Evolutionary conservation across 2,113 vertebrate genomes (phyloP), one percentile per base, ranked within the genome.

Genomic region (Campylomormyrus numenius): DNA sequence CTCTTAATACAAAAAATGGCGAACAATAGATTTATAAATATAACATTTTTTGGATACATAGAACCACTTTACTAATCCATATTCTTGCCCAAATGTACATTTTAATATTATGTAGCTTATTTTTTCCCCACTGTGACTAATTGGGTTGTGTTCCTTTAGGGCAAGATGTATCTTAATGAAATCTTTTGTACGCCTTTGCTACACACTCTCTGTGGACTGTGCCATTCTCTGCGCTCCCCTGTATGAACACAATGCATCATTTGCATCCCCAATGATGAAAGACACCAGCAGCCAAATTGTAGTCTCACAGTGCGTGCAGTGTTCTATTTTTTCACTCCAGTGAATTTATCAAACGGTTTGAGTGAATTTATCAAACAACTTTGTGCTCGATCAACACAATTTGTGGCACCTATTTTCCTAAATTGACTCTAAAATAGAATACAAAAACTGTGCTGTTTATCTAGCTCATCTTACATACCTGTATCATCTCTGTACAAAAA

Each of bases 121-220:
- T 88, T 88, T n/a, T 39, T 11, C 19, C n/a, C 31, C 31, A 80
- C 87, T 53, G 74, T 88, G 50, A 85, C 83, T 62, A 89, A 85
- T 89, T 89, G 21, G 52, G 35, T 84, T 84, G 49, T 53, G 48
- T 83, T 89, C 50, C 80, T 85, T 85, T 49, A 42, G 80, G 89
- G 80, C n/a, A 89, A 31, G n/a, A 62, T 89, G 42, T 58, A 89
- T 89, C 77, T 62, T 48, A 89, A 85, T 84, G 80, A 89, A 89
- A 85, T 89, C 88, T 84, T 27, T 89, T 56, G 66, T 89, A 66
- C 3, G 50, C 31, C 21, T 70, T 52, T 53, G 88, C 70, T 80
- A 27, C 46, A 58, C 88, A 74, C 88, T 84, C 88, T 77, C 74
- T 89, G 74, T 15, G 46, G 77, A 84, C 74, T 58, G 21, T 74